Percentiles rank a stretch among this genome's conserved stretches.
Evolutionary conservation across 2,113 vertebrate species (phyloP).

Genomic region (Gasterosteus nipponicus): DNA sequence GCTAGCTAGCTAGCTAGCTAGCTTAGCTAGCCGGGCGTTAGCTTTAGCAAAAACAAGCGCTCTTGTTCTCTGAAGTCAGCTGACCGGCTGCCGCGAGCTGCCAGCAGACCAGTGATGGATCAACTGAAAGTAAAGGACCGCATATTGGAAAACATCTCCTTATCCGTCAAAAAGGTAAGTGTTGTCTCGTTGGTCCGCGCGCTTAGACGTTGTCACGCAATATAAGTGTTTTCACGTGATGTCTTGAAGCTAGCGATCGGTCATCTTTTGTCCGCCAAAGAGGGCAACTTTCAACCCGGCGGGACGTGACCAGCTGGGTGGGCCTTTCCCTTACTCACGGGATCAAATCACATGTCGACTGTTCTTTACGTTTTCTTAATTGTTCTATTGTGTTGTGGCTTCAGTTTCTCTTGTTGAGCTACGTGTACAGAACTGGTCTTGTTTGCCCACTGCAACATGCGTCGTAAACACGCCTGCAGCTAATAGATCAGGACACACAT

Average conservation of each 20-base stretch:
- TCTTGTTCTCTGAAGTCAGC: slow-evolving; percentile 64
- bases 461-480: slow-evolving; percentile 36
- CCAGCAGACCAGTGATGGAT: slow-evolving; percentile 85
- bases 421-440: slow-evolving; percentile 16
- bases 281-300: slow-evolving; percentile 51
- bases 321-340: slow-evolving; percentile 17
- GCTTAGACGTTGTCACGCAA: not conserved
- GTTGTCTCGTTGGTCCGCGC: not conserved
- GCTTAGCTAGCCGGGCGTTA: slow-evolving; percentile 36
- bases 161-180: slow-evolving; percentile 96
- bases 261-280: slow-evolving; percentile 50
- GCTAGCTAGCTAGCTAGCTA: slow-evolving; percentile 49
- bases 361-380: not conserved
- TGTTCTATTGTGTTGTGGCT: not conserved
- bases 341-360: not conserved
- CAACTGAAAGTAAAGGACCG: slow-evolving; percentile 95
- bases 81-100: slow-evolving; percentile 74
- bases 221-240: not conserved
- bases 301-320: slow-evolving; percentile 1
- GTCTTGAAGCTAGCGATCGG: slow-evolving; percentile 12
- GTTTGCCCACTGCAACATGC: slow-evolving; percentile 47
- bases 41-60: slow-evolving; percentile 63
- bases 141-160: slow-evolving; percentile 95
- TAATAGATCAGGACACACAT: not conserved
- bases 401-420: not conserved